Evolutionary conservation across 1,140 invertebrate genomes (phyloP), one percentile per base, ranked within the genome.

Genomic region (Drosophila navojoa): DNA sequence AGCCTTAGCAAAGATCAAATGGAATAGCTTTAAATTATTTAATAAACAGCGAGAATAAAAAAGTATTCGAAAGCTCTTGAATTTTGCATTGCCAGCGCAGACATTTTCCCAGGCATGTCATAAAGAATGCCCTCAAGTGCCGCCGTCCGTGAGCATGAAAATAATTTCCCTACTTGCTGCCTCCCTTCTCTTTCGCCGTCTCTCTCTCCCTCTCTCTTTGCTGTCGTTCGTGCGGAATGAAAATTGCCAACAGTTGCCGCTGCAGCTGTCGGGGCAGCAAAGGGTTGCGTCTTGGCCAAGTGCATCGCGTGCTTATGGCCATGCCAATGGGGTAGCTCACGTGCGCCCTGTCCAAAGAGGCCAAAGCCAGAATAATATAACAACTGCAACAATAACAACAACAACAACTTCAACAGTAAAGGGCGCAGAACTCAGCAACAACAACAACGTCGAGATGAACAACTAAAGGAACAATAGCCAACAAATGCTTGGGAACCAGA

Each of bases 71-170:
- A 60, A 52, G 47, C 59, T 45, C 49, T 44, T 74, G 67, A 67
- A 70, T 63, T 74, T 62, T 45, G 15, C 15, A 69, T 59, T 32
- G 55, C 55, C 35, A 27, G 45, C 62, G 63, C 53, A 68, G 66
- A 84, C 77, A 69, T 70, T 89, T 75, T 82, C 63, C 67, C 76
- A 78, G 60, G 73, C 79, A 80, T 77, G 76, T 89, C 80, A 79
- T 87, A 84, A 89, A 89, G 74, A 85, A 80, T 90, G 84, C 79
- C 82, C 82, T 79, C 82, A 77, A 87, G 84, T 89, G 84, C 62
- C 76, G 61, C 59, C 63, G 71, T 77, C 75, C 77, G 72, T 89
- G 79, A 82, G 82, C 79, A 87, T 79, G 82, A 87, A 79, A 87
- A 87, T 87, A 77, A 89, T 86, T 89, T 87, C 62, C 58, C 44